Conservation (phyloP, 2,888 invertebrate genomes). For the Pocota personata region DNA sequence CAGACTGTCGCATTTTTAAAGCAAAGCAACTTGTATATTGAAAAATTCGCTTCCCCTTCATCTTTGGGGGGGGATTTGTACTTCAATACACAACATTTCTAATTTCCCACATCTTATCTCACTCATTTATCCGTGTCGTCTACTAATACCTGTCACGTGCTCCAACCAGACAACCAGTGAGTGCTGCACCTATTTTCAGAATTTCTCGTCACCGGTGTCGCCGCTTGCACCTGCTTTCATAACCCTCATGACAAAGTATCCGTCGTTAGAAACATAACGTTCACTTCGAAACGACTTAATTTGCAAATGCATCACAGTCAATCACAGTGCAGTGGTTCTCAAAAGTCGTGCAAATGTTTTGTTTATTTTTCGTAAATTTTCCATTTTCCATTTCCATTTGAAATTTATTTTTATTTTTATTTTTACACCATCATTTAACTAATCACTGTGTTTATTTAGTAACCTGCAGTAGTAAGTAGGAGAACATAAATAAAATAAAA, state of each 20-base stretch:
- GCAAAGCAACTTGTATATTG: too few relatives aligned
- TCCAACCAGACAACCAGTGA: neutral
- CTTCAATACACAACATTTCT: neutral
- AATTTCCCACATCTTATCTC: neutral
- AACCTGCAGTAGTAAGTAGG: neutral
- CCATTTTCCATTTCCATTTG: slow-evolving; percentile 17
- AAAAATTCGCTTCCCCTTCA: too few relatives aligned
- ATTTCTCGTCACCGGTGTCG: slow-evolving; percentile 10
- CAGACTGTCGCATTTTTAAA: too few relatives aligned
- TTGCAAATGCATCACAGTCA: slow-evolving; percentile 31
- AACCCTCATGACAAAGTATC: neutral
- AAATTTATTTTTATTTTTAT: neutral
- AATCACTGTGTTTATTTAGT: slow-evolving; percentile 2
- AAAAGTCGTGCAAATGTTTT: slow-evolving; percentile 21
- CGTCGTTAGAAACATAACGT: slow-evolving; percentile 9
- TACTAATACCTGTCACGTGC: slow-evolving; percentile 28
- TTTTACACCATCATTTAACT: neutral
- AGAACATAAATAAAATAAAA: slow-evolving; percentile 23
- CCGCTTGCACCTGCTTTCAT: slow-evolving; percentile 1
- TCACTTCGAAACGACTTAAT: slow-evolving; percentile 32
- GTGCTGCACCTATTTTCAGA: slow-evolving; percentile 39
- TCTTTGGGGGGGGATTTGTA: neutral
- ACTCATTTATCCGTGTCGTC: neutral
- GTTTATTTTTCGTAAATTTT: slow-evolving; percentile 20
- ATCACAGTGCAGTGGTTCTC: neutral